These are phyloP conservation scores for Hypolimnas misippus DNA, from an alignment of 2,888 invertebrate species.

Conservation along the genomic window DNA sequence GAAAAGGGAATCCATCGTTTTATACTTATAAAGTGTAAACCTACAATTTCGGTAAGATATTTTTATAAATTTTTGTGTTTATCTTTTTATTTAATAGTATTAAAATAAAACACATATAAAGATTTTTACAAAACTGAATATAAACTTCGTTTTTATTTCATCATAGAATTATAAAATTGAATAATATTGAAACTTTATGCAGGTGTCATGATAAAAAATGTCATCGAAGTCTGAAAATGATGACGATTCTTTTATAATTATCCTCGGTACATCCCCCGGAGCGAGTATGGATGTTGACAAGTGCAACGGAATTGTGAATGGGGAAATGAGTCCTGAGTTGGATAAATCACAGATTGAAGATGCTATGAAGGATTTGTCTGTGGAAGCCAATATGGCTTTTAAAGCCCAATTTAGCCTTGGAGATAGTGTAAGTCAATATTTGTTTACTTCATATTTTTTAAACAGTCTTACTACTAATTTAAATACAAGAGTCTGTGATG, in stretches of 20 bases:
- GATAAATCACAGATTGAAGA: conserved; percentile 65
- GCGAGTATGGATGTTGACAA: conserved; percentile 66
- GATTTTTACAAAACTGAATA: neutral
- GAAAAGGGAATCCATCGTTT: neutral
- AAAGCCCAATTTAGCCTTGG: conserved; percentile 73
- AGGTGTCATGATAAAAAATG: conserved; percentile 53
- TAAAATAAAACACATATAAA: neutral
- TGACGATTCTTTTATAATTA: conserved; percentile 77
- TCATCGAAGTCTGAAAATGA: conserved; percentile 59
- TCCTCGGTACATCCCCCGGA: conserved; percentile 71
- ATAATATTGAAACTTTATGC: conserved; percentile 6
- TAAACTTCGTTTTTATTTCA: neutral
- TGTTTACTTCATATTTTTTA: neutral
- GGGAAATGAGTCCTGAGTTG: conserved; percentile 28
- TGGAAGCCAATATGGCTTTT: conserved; percentile 69
- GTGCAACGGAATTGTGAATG: conserved; percentile 55
- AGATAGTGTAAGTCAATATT: conserved; percentile 65
- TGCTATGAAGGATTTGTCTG: conserved; percentile 68
- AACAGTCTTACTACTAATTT: neutral
- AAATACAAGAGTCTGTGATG: too few relatives aligned
- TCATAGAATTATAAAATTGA: neutral
- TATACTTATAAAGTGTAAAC: neutral
- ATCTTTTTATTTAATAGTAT: neutral
- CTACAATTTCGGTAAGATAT: conserved; percentile 1
- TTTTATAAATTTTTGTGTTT: neutral